Percentiles rank a stretch among this genome's conserved stretches.
Evolutionary conservation across 1,140 invertebrate species (phyloP).

Genomic region (Cheumatopsyche charites): DNA sequence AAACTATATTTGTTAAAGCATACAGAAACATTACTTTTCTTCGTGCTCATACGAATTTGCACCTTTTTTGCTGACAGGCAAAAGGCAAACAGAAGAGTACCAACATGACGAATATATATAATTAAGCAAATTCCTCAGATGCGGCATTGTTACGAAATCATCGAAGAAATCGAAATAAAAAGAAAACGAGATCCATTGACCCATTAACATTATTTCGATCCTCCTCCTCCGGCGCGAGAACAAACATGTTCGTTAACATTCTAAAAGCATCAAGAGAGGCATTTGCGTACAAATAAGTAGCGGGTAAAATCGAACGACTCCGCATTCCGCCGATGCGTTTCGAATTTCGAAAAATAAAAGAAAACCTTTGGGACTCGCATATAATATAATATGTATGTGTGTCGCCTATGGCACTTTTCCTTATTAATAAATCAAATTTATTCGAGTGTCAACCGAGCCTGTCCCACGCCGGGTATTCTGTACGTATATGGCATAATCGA

Average conservation of each 20-base stretch:
- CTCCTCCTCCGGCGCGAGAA: conserved; percentile 4
- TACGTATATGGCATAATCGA: not conserved
- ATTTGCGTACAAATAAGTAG: not conserved
- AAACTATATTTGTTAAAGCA: too few species aligned
- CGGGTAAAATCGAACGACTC: conserved; percentile 13
- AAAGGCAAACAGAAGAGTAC: too few species aligned
- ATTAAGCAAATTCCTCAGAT: not conserved
- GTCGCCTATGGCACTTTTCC: too few species aligned
- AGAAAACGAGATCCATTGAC: conserved; percentile 37
- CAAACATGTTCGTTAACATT: conserved; percentile 34
- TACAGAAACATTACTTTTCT: too few species aligned
- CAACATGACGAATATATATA: not conserved
- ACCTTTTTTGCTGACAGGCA: too few species aligned
- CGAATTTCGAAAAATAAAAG: too few species aligned
- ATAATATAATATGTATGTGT: too few species aligned
- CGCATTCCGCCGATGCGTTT: not conserved
- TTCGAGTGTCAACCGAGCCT: too few species aligned
- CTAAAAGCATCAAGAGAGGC: conserved; percentile 3
- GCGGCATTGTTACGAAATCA: not conserved
- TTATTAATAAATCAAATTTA: too few species aligned
- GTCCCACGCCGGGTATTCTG: not conserved
- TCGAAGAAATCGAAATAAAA: conserved; percentile 29
- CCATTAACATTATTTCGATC: conserved; percentile 39
- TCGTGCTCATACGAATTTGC: too few species aligned
- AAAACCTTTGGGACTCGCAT: too few species aligned